phyloP scores from a whole-genome alignment of 1,140 invertebrate genomes.

The Musca domestica region DNA sequence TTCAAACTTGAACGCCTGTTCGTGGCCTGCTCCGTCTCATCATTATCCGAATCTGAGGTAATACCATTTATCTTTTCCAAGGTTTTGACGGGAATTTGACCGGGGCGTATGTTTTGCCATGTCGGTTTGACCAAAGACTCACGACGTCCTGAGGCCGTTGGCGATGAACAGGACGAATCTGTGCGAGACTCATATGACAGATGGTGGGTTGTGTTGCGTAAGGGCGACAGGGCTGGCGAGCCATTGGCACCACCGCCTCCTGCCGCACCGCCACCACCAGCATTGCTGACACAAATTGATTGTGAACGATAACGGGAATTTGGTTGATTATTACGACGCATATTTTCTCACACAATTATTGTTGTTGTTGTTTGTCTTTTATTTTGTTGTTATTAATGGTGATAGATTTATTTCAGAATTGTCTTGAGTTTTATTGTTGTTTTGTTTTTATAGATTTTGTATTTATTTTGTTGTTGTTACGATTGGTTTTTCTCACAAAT shows the following conservation, averaged over 20 bases:
- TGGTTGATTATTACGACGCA: conserved; percentile 8
- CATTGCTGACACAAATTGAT: conserved; percentile 32
- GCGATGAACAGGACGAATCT: conserved; percentile 31
- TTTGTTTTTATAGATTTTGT: too few relatives aligned
- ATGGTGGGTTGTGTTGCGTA: background rate
- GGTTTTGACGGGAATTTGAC: conserved; percentile 47
- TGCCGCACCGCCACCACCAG: conserved; percentile 25
- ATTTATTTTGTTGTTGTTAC: too few relatives aligned
- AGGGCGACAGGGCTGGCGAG: background rate
- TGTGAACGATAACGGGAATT: conserved; percentile 39
- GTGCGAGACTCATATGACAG: background rate
- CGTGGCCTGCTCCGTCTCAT: conserved; percentile 36
- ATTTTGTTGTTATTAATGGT: background rate
- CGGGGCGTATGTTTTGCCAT: conserved; percentile 52
- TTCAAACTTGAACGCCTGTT: conserved; percentile 39
- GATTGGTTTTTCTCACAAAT: too few relatives aligned
- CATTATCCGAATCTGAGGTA: conserved; percentile 44
- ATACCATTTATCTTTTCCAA: conserved; percentile 50
- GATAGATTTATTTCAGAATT: too few relatives aligned
- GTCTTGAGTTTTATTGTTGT: too few relatives aligned
- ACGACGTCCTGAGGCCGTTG: conserved; percentile 32
- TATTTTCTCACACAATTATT: background rate
- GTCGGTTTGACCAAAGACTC: conserved; percentile 52
- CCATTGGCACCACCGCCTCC: background rate
- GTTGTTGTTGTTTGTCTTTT: background rate